These are phyloP conservation scores for Hypocryptadius cinnamomeus DNA, from an alignment of 2,113 vertebrate species.

Conservation along the genomic window DNA sequence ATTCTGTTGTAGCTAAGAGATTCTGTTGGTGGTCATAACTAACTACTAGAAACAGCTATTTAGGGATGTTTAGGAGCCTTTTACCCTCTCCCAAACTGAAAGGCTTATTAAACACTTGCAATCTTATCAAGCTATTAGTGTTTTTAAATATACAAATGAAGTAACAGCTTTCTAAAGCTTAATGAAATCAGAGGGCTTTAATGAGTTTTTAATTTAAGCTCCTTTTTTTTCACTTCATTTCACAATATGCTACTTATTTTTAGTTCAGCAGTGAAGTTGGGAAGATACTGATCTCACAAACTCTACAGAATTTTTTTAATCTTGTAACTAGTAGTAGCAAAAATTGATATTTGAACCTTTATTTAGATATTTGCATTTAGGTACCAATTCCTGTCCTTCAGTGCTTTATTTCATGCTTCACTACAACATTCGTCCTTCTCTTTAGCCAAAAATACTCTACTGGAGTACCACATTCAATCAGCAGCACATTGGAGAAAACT, in stretches of 20 bases:
- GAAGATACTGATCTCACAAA: background rate
- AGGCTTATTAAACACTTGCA: background rate
- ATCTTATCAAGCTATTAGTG: background rate
- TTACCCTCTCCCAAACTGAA: background rate
- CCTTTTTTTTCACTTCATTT: background rate
- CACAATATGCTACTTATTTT: background rate
- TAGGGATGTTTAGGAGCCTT: background rate
- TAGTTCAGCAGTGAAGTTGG: background rate
- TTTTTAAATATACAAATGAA: background rate
- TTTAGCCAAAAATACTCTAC: background rate
- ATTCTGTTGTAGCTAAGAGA: background rate
- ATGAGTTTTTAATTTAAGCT: constrained; percentile 18
- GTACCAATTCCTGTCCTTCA: background rate
- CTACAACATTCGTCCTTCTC: background rate
- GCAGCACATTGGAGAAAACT: background rate
- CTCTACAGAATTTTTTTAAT: background rate
- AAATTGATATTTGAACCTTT: background rate
- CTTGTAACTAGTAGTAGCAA: background rate
- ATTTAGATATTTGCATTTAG: background rate
- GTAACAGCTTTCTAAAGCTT: background rate
- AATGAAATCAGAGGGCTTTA: background rate
- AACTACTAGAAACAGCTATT: background rate
- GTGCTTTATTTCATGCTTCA: background rate
- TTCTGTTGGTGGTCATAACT: background rate
- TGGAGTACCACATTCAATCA: background rate